Base-by-base conservation (phyloP, 2,113 vertebrate species). In the Gobius niger region DNA sequence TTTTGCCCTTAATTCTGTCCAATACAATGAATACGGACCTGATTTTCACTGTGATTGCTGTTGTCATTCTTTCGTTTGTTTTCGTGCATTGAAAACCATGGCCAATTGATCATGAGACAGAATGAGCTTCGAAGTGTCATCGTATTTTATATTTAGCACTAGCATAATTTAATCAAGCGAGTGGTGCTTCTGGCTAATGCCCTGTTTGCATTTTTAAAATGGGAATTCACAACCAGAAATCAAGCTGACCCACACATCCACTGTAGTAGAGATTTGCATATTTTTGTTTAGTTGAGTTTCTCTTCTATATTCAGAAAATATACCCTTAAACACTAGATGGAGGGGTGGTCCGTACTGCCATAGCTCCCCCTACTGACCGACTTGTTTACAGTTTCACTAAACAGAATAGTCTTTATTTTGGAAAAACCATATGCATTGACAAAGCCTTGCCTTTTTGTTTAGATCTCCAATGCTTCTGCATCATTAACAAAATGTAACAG, bases 31-130 rank as follows among this genome's bases (percentile, higher is more conserved):
- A 44, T 14, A 57, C 50, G 56, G 50, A 64, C 41, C 18, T 63
- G 9, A 59, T 50, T 10, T 59, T 64, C 40, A 64, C 18, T 72
- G 16, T 13, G 62, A 57, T 65, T 14, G 57, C 47, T 51, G 47
- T 13, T 47, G 3, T 50, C 14, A 7, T 41, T 14, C 64, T 19
- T 53, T 67, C 15, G 13, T 44, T 4, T 64, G 44, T 44, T 2
- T 9, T 42, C 7, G 34, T 14, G 9, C 42, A 41, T 42, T 41
- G 41, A 15, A 42, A 60, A 60, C 15, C 40, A 57, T 40, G 24
- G 54, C 19, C 54, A 57, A 57, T 40, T 40, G 53, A 34, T 56
- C 16, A 16, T 24, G 5, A 12, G 16, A 18, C 6, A 14, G 40
- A 57, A 56, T 56, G 24, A 24, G 24, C 24, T 40, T 57, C 40